These are phyloP conservation scores for Theristicus caerulescens DNA, from an alignment of 2,113 vertebrate genomes.

Conservation along the genomic window DNA sequence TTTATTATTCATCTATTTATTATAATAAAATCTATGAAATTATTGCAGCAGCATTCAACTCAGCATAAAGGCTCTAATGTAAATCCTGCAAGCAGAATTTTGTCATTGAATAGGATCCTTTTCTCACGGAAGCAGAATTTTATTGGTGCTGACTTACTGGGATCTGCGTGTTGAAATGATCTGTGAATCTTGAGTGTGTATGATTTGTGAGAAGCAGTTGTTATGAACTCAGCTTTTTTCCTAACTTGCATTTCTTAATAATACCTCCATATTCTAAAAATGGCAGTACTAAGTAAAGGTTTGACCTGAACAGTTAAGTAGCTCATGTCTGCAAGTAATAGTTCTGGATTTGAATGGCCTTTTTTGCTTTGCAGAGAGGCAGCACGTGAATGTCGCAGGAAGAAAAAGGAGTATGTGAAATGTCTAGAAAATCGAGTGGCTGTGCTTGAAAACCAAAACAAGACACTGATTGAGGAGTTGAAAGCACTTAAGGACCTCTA, in stretches of 20 bases:
- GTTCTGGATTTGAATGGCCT: conserved; percentile 24
- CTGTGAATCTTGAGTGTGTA: neutral
- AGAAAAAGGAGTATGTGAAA: conserved; percentile 99
- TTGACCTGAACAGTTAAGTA: neutral
- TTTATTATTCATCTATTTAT: neutral
- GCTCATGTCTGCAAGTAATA: neutral
- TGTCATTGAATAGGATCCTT: neutral
- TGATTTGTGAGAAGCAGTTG: neutral
- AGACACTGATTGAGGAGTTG: conserved; percentile 98
- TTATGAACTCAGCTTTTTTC: neutral
- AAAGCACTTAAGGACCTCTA: conserved; percentile 99
- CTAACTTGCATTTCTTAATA: neutral
- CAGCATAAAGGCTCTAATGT: neutral
- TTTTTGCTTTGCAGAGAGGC: conserved; percentile 87
- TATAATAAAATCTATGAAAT: neutral
- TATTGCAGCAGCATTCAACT: neutral
- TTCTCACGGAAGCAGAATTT: neutral
- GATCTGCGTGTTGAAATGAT: neutral
- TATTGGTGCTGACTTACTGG: neutral
- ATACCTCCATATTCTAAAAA: neutral
- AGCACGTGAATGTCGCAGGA: conserved; percentile 95
- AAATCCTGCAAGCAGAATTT: neutral
- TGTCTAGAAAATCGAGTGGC: conserved; percentile 99
- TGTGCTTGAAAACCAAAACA: conserved; percentile 99
- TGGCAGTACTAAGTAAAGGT: neutral